Percentiles rank a stretch among this genome's conserved stretches.
Conservation (phyloP, 2,113 vertebrate genomes). For the Macquaria australasica region DNA sequence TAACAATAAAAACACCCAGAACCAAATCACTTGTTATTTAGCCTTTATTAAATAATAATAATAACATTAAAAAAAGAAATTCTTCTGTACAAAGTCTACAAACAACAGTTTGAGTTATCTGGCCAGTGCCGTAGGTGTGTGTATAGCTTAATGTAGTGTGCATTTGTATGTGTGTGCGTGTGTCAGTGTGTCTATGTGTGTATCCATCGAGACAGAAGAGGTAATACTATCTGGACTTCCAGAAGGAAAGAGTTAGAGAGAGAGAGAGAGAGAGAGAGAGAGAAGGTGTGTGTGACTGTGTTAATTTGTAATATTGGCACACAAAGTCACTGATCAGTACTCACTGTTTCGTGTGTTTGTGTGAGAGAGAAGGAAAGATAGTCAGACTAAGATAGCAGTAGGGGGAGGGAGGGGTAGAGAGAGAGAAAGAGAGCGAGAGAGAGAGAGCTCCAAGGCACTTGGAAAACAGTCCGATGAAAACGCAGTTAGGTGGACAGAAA, state of each 20-base stretch:
- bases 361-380: constrained; percentile 16
- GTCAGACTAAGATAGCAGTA: constrained; percentile 21
- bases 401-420: constrained; percentile 47
- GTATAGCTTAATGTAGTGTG: constrained; percentile 24
- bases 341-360: not conserved
- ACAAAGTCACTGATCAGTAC: constrained; percentile 7
- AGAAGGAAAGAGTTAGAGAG: constrained; percentile 80
- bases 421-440: constrained; percentile 69
- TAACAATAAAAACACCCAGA: not conserved
- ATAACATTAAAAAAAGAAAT: constrained; percentile 91
- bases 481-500: constrained; percentile 67
- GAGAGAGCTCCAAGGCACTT: constrained; percentile 94
- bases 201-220: constrained; percentile 84
- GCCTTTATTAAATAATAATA: constrained; percentile 99
- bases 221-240: constrained; percentile 88
- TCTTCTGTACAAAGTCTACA: constrained; percentile 99
- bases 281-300: no score
- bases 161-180: constrained; percentile 59
- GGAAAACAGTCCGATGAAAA: constrained; percentile 86
- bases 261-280: constrained; percentile 29
- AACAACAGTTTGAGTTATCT: constrained; percentile 93
- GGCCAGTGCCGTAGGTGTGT: constrained; percentile 84
- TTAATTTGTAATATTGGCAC: not conserved
- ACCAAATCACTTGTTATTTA: constrained; percentile 78
- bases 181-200: constrained; percentile 57